Conservation (phyloP, 2,888 invertebrate species). For the Selenia dentaria region DNA sequence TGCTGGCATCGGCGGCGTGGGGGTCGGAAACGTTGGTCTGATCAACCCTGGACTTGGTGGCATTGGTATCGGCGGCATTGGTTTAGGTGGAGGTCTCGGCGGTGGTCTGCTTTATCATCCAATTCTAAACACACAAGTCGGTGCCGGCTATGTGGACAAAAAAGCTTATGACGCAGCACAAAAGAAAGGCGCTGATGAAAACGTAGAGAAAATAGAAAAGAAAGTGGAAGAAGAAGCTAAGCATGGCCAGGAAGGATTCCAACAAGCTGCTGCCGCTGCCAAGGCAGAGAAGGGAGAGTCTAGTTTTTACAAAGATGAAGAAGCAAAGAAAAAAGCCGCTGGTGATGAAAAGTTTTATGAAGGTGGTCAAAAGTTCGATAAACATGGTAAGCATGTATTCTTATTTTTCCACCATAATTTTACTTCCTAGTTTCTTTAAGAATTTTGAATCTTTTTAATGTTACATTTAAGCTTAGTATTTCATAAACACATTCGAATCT, state of each 20-base stretch:
- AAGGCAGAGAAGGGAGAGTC: constrained; percentile 82
- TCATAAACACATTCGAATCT: too few species aligned
- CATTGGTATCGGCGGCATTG: constrained; percentile 60
- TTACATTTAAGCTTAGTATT: too few species aligned
- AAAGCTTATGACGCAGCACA: constrained; percentile 83
- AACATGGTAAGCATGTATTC: constrained; percentile 81
- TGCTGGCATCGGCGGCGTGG: constrained; percentile 46
- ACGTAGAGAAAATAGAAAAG: constrained; percentile 80
- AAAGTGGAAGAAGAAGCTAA: constrained; percentile 82
- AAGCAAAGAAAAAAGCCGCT: constrained; percentile 83
- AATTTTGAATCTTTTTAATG: too few species aligned
- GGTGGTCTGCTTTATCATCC: constrained; percentile 72
- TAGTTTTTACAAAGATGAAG: constrained; percentile 80
- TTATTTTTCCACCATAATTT: too few species aligned
- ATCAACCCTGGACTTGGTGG: constrained; percentile 49
- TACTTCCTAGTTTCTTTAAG: too few species aligned
- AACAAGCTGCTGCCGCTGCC: constrained; percentile 80
- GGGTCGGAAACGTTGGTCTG: constrained; percentile 50
- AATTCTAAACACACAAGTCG: constrained; percentile 64
- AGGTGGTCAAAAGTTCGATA: constrained; percentile 83
- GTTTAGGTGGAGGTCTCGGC: constrained; percentile 50
- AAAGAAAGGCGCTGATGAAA: constrained; percentile 83
- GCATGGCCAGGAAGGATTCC: constrained; percentile 83
- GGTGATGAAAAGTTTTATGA: constrained; percentile 85
- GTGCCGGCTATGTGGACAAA: constrained; percentile 81